Percentiles rank a stretch among this genome's conserved stretches.
Conservation (phyloP, 2,888 invertebrate genomes). For the Salticus scenicus region DNA sequence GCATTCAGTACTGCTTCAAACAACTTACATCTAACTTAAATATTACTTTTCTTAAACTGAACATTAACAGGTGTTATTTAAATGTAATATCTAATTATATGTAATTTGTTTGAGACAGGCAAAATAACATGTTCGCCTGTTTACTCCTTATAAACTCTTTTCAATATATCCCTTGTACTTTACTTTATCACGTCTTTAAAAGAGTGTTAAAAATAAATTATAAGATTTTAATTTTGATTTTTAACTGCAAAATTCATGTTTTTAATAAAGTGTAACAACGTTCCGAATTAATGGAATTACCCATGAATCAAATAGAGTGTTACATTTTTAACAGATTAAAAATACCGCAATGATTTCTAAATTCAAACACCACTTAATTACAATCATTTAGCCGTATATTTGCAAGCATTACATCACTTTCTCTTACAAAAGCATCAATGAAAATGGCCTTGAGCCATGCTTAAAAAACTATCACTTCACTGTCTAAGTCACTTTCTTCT, state of each 20-base stretch:
- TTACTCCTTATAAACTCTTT: too few relatives aligned
- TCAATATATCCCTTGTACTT: too few relatives aligned
- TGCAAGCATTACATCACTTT: constrained; percentile 6
- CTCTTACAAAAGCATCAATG: not conserved
- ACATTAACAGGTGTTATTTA: too few relatives aligned
- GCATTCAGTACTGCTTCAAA: too few relatives aligned
- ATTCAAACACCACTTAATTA: constrained; percentile 9
- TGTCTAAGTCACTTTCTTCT: constrained; percentile 13
- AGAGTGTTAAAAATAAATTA: too few relatives aligned
- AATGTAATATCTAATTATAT: too few relatives aligned
- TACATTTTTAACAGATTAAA: not conserved
- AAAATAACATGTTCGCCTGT: too few relatives aligned
- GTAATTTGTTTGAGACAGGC: too few relatives aligned
- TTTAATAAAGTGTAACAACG: not conserved
- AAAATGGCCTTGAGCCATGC: constrained; percentile 21
- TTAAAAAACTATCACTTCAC: constrained; percentile 11
- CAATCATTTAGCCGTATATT: constrained; percentile 15
- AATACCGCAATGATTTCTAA: not conserved
- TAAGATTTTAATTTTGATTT: not conserved
- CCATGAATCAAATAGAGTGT: not conserved
- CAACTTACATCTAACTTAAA: too few relatives aligned
- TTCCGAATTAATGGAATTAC: not conserved
- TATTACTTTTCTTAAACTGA: too few relatives aligned
- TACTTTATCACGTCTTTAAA: too few relatives aligned
- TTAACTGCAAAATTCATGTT: not conserved